Conservation (phyloP, 2,113 vertebrate genomes). For the Chroicocephalus ridibundus region DNA sequence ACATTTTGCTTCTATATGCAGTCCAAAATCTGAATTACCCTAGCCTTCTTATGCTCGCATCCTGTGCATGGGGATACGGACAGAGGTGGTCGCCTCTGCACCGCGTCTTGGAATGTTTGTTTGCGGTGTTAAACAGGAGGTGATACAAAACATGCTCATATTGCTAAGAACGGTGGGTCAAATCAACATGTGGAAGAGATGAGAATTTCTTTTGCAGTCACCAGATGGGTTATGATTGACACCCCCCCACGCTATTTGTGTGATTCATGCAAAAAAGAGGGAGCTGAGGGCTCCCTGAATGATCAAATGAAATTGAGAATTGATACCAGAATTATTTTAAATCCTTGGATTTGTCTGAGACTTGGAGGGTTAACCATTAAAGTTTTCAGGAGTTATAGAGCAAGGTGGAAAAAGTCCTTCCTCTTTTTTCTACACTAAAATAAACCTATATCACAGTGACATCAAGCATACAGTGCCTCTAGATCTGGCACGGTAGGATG, state of each 20-base stretch:
- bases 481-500: background rate
- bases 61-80: background rate
- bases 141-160: background rate
- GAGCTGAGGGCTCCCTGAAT: background rate
- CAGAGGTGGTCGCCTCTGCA: background rate
- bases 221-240: slow-evolving; percentile 54
- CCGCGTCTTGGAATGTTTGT: background rate
- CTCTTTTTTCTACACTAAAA: background rate
- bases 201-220: slow-evolving; percentile 17
- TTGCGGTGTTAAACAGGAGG: slow-evolving; percentile 38
- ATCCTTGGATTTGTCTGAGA: background rate
- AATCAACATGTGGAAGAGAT: slow-evolving; percentile 7
- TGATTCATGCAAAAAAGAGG: background rate
- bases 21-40: background rate
- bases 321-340: background rate
- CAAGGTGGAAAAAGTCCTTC: background rate
- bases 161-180: background rate
- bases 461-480: background rate
- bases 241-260: background rate
- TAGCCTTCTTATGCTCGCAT: background rate
- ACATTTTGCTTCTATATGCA: background rate
- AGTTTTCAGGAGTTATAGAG: background rate
- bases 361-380: background rate
- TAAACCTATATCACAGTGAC: background rate
- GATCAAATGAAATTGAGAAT: background rate